A percentile compares a stretch with the other conserved stretches of the same genome.
Conservation (phyloP, 2,797 vertebrate genomes). For the Parotocinclus haroldoi region DNA sequence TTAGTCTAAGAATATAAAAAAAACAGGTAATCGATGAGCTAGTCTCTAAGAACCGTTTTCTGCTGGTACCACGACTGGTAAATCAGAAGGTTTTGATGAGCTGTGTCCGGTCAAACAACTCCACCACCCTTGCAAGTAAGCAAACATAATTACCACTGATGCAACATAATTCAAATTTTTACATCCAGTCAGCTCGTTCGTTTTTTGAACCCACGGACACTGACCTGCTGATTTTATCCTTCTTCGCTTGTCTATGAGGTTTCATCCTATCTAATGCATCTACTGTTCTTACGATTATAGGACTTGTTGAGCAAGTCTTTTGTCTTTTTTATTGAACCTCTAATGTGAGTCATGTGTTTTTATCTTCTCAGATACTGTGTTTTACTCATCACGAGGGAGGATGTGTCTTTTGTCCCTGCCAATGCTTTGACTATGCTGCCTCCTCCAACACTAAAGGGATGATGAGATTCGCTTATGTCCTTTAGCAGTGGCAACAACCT, state of each 20-base stretch:
- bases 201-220: too few relatives aligned
- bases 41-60: constrained; percentile 90
- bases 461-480: constrained; percentile 84
- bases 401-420: constrained; percentile 65
- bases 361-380: constrained; percentile 81
- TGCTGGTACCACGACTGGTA: constrained; percentile 85
- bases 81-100: constrained; percentile 92
- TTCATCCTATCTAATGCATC: too few relatives aligned
- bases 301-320: too few relatives aligned
- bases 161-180: too few relatives aligned
- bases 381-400: constrained; percentile 81
- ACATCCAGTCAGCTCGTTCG: too few relatives aligned
- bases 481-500: constrained; percentile 79
- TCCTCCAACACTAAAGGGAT: constrained; percentile 84
- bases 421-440: constrained; percentile 88
- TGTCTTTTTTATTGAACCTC: too few relatives aligned
- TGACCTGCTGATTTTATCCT: too few relatives aligned
- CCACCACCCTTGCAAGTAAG: constrained; percentile 85
- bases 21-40: constrained; percentile 91
- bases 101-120: constrained; percentile 92
- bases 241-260: too few relatives aligned
- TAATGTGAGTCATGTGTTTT: too few relatives aligned
- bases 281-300: too few relatives aligned
- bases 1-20: constrained; percentile 87
- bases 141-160: too few relatives aligned